Evolutionary conservation across 2,888 invertebrate species (phyloP).

Genomic region (Tiliacea aurago): DNA sequence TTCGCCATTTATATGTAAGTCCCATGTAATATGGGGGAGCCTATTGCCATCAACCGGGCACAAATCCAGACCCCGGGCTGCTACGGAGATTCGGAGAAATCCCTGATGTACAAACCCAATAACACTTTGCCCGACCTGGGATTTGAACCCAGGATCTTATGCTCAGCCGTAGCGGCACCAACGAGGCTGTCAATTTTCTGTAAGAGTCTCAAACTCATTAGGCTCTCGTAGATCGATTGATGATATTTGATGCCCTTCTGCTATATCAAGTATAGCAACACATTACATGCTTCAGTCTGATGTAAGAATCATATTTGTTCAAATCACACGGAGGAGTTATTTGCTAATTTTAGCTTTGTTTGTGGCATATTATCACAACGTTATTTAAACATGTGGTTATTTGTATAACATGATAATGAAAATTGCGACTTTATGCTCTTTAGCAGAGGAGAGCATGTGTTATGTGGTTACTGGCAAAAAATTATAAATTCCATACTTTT

Average conservation of each 20-base stretch:
- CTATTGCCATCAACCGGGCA: too few species aligned
- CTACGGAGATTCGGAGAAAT: too few species aligned
- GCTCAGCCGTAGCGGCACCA: too few species aligned
- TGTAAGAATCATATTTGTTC: conserved; percentile 41
- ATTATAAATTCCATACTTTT: too few species aligned
- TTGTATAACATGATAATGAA: conserved; percentile 31
- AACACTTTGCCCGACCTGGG: too few species aligned
- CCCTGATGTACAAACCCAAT: too few species aligned
- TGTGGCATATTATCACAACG: conserved; percentile 23
- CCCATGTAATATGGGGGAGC: too few species aligned
- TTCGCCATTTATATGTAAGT: too few species aligned
- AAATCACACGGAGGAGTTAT: conserved; percentile 35
- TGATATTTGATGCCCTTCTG: neutral
- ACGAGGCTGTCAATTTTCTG: neutral
- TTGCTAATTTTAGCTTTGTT: conserved; percentile 38
- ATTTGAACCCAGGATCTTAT: too few species aligned
- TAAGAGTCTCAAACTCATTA: neutral
- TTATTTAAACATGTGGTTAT: conserved; percentile 30
- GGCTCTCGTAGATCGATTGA: neutral
- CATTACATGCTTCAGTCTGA: conserved; percentile 5
- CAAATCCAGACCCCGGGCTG: too few species aligned
- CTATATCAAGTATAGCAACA: neutral
- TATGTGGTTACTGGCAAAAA: neutral
- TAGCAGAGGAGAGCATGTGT: neutral
- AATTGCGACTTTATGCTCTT: conserved; percentile 1